A percentile compares a stretch with the other conserved stretches of the same genome.
Evolutionary conservation across 2,888 invertebrate genomes (phyloP).

Genomic region (Therioaphis trifolii): DNA sequence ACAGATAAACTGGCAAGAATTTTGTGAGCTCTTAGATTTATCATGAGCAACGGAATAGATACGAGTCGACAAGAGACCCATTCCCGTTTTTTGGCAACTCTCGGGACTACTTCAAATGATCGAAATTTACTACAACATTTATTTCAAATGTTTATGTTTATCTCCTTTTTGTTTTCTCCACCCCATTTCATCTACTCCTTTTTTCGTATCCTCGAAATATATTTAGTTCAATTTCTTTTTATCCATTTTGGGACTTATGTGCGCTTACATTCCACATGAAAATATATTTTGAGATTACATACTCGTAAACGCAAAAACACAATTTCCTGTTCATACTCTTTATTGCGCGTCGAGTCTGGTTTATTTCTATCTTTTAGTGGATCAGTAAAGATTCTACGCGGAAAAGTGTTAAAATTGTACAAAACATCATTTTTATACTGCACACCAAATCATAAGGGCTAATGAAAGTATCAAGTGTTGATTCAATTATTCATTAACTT

Average conservation of each 20-base stretch:
- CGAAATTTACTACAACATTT: conserved; percentile 48
- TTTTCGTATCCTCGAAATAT: conserved; percentile 22
- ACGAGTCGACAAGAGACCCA: conserved; percentile 8
- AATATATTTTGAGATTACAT: conserved; percentile 46
- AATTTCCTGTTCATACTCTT: conserved; percentile 27
- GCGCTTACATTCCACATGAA: conserved; percentile 15
- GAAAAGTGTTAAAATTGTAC: neutral
- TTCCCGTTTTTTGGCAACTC: conserved; percentile 30
- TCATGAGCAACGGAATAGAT: conserved; percentile 14
- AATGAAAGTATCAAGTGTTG: too few species aligned
- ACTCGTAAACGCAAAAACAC: conserved; percentile 44
- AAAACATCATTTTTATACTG: neutral
- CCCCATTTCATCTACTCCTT: neutral
- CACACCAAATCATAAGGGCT: too few species aligned
- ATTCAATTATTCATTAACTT: too few species aligned
- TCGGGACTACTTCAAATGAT: conserved; percentile 42
- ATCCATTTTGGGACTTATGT: conserved; percentile 30
- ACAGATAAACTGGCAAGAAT: neutral
- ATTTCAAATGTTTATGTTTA: conserved; percentile 56
- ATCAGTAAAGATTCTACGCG: neutral
- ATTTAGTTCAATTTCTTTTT: conserved; percentile 51
- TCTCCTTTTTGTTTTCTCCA: conserved; percentile 30
- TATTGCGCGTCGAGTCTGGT: neutral
- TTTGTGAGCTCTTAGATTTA: conserved; percentile 8
- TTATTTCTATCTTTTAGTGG: neutral